These are phyloP conservation scores for Blastomussa wellsi DNA, from an alignment of 92 coral and sea anemone species.

Conservation along the genomic window DNA sequence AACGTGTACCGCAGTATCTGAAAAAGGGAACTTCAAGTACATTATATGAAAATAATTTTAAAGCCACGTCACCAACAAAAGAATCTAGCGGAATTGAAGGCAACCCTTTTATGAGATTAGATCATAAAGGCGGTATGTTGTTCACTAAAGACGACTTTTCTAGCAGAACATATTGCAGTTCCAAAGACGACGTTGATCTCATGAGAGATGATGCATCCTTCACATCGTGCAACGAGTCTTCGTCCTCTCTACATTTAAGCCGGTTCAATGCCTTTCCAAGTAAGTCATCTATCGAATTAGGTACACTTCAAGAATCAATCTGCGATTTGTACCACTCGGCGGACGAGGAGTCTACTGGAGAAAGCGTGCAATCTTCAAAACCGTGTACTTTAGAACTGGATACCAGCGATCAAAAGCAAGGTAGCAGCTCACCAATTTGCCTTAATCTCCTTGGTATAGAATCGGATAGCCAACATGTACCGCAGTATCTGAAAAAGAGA, in stretches of 20 bases:
- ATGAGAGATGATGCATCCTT: background rate
- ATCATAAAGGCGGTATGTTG: no score
- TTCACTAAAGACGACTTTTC: no score
- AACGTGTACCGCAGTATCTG: background rate
- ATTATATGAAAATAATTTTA: background rate
- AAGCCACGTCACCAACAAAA: no score
- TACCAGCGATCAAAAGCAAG: no score
- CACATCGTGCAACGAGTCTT: background rate
- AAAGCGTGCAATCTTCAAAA: no score
- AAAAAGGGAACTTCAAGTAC: background rate
- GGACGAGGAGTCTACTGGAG: background rate
- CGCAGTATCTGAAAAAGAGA: background rate
- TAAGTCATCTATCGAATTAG: background rate
- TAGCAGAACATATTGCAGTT: no score
- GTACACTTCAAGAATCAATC: background rate
- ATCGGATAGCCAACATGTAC: background rate
- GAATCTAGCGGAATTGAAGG: background rate
- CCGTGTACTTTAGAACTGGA: background rate
- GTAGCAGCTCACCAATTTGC: background rate
- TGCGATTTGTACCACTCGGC: background rate
- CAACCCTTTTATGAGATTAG: background rate
- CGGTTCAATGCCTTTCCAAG: background rate
- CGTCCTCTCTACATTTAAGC: background rate
- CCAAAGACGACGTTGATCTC: no score
- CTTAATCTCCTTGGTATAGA: background rate